Base-by-base conservation (phyloP, 2,113 vertebrate species). In the Trematomus loennbergii region DNA sequence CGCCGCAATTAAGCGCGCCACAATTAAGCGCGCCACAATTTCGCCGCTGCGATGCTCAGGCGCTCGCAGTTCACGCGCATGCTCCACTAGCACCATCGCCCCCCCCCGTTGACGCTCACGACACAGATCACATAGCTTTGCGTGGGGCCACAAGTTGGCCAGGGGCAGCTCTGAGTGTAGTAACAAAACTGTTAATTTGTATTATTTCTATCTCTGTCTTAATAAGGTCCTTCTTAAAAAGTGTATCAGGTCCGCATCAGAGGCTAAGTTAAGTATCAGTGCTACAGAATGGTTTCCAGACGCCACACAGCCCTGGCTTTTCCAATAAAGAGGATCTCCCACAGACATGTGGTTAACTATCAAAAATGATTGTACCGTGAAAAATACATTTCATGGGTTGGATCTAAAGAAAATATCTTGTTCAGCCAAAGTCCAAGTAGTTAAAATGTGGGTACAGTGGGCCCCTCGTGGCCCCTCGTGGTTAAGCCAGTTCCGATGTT, bases 331-430 rank as follows among this genome's bases (percentile, higher is more conserved):
- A 5, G 17, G 75, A 64, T 65, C 18, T 52, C 48, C 29, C 12
- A 60, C 5, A 57, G 61, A 40, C 7, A 8, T 84, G 76, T 8
- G 66, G 81, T 66, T 54, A 72, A 76, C 76, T 61, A 43, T 25
- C 12, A 60, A 61, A 79, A 55, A 75, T 60, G 5, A 61, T 57
- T 46, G 6, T 55, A 78, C 29, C 3, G 0, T 71, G 49, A 25
- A 3, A 76, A 78, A 77, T 15, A 25, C 25, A 71, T 81, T 87
- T 81, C 12, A 52, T 33, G 60, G 46, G 16, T 29, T 75, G 50
- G 49, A 40, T 18, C 57, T 20, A 10, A 12, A 43, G 12, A 59
- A 25, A 0, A 46, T 65, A 71, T 65, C 18, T 4, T 9, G 1
- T 72, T 66, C 20, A 71, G 62, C 54, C 9, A 65, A 88, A 60